These are phyloP conservation scores for Drosophila suboccidentalis DNA, from an alignment of 2,888 invertebrate genomes.

Conservation along the genomic window DNA sequence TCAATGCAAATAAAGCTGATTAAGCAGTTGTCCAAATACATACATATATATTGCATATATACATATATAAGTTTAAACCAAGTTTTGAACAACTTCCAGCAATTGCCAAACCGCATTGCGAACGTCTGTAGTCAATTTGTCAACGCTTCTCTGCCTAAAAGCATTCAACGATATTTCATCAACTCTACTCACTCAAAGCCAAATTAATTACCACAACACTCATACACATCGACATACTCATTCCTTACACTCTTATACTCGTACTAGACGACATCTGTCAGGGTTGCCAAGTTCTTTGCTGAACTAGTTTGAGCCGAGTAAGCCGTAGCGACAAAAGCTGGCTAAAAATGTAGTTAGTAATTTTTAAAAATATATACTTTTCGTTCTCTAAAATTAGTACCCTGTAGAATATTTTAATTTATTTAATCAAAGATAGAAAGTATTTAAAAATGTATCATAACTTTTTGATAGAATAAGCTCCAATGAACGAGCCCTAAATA, in stretches of 20 bases:
- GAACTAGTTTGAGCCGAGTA: conserved; percentile 2
- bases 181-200: conserved; percentile 57
- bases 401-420: no score
- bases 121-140: conserved; percentile 48
- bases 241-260: neutral
- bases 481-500: neutral
- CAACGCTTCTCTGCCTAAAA: conserved; percentile 46
- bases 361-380: no score
- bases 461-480: neutral
- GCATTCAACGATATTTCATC: conserved; percentile 52
- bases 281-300: conserved; percentile 17
- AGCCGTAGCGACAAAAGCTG: neutral
- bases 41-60: conserved; percentile 5
- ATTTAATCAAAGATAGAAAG: no score
- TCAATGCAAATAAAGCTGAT: conserved; percentile 77
- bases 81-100: conserved; percentile 11
- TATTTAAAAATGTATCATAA: neutral
- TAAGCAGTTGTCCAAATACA: conserved; percentile 60
- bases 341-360: neutral
- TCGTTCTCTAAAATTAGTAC: no score
- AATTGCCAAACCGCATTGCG: conserved; percentile 44
- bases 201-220: conserved; percentile 60
- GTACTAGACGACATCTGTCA: neutral
- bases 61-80: neutral
- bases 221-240: conserved; percentile 8